phyloP scores from a whole-genome alignment of 2,113 vertebrate species.

The Sinocyclocheilus anophthalmus region DNA sequence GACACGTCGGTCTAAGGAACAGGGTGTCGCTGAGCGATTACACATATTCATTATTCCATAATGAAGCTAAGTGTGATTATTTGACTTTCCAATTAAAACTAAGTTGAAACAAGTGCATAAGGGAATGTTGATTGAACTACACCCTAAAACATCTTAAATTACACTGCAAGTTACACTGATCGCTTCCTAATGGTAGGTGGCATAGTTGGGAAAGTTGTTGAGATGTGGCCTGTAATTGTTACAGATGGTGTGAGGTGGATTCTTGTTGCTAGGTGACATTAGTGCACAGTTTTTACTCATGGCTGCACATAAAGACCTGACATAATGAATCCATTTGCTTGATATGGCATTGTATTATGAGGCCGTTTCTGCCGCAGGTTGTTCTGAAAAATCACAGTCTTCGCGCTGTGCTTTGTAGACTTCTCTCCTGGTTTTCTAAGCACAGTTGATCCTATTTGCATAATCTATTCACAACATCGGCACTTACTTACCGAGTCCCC shows the following conservation, averaged over 20 bases:
- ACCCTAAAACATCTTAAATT: not conserved
- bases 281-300: slow-evolving; percentile 26
- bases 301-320: slow-evolving; percentile 32
- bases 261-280: slow-evolving; percentile 39
- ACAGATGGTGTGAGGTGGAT: not conserved
- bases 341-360: slow-evolving; percentile 22
- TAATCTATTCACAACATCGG: slow-evolving; percentile 30
- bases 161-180: not conserved
- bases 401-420: slow-evolving; percentile 11
- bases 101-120: not conserved
- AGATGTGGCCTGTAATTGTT: slow-evolving; percentile 20
- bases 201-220: not conserved
- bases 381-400: slow-evolving; percentile 19
- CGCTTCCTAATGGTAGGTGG: not conserved
- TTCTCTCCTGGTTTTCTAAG: slow-evolving; percentile 4
- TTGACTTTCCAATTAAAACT: not conserved
- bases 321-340: slow-evolving; percentile 48
- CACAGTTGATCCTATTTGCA: slow-evolving; percentile 41
- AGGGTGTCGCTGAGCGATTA: not conserved
- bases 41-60: not conserved
- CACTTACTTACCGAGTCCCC: slow-evolving; percentile 86
- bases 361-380: slow-evolving; percentile 22
- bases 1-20: not conserved
- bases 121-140: not conserved
- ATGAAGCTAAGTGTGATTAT: not conserved